These are phyloP conservation scores for Serrognathus titanus DNA, from an alignment of 2,888 invertebrate genomes.

Conservation along the genomic window DNA sequence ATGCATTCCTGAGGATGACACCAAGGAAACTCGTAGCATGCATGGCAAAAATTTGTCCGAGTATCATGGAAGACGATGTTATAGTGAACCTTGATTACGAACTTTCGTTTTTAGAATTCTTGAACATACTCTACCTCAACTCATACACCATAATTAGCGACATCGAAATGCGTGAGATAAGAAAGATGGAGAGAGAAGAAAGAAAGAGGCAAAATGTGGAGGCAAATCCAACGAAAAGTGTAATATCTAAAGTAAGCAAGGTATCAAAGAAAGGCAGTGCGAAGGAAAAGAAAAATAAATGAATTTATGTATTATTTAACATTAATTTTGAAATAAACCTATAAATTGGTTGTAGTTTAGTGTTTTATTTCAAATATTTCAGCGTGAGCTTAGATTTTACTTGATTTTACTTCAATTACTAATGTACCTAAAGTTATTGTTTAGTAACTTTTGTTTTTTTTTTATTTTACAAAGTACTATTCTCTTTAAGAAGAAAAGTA, in stretches of 20 bases:
- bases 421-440: no score
- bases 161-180: not conserved
- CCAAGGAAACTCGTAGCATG: slow-evolving; percentile 8
- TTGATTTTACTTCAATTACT: no score
- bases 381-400: no score
- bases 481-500: no score
- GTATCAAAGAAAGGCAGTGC: not conserved
- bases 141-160: not conserved
- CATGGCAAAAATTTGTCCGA: slow-evolving; percentile 10
- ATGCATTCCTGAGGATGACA: slow-evolving; percentile 9
- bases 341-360: not conserved
- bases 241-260: not conserved
- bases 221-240: not conserved
- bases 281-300: not conserved
- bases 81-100: slow-evolving; percentile 15
- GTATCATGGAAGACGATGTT: slow-evolving; percentile 7
- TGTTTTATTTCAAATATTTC: not conserved
- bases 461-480: no score
- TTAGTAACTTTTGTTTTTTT: no score
- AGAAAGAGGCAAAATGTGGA: not conserved
- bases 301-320: not conserved
- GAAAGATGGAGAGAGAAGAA: not conserved
- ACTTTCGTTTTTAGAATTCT: slow-evolving; percentile 18
- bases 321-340: not conserved
- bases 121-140: slow-evolving; percentile 4